These are phyloP conservation scores for Origma solitaria DNA, from an alignment of 2,113 vertebrate genomes.

Conservation along the genomic window DNA sequence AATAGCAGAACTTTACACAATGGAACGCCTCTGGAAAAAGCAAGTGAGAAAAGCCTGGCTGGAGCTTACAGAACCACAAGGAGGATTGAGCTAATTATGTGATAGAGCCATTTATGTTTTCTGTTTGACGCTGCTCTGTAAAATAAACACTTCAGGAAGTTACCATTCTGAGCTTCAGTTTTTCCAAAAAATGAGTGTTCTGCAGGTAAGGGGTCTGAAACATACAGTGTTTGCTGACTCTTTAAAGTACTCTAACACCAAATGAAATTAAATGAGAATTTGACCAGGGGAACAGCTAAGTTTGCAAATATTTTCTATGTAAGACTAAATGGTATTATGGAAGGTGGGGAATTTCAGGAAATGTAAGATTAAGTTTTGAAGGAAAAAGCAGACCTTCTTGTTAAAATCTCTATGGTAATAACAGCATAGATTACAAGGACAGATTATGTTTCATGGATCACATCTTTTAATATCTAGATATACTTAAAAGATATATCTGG, in stretches of 20 bases:
- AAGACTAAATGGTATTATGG: not conserved
- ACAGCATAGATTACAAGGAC: not conserved
- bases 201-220: not conserved
- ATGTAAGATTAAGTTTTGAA: not conserved
- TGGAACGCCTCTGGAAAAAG: not conserved
- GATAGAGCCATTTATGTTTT: not conserved
- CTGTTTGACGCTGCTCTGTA: not conserved
- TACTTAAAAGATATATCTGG: not conserved
- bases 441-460: not conserved
- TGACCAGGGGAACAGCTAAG: not conserved
- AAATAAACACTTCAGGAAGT: not conserved
- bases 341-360: not conserved
- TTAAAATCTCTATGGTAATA: not conserved
- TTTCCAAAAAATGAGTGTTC: not conserved
- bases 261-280: not conserved
- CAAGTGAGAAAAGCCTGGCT: slow-evolving; percentile 10
- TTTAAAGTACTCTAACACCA: not conserved
- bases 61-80: not conserved
- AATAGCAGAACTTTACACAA: not conserved
- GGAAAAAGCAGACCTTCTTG: not conserved
- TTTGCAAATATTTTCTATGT: not conserved
- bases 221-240: not conserved
- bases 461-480: not conserved
- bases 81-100: not conserved
- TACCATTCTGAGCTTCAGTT: not conserved